phyloP scores from a whole-genome alignment of 2,888 invertebrate species.

The Lepas anatifera region DNA sequence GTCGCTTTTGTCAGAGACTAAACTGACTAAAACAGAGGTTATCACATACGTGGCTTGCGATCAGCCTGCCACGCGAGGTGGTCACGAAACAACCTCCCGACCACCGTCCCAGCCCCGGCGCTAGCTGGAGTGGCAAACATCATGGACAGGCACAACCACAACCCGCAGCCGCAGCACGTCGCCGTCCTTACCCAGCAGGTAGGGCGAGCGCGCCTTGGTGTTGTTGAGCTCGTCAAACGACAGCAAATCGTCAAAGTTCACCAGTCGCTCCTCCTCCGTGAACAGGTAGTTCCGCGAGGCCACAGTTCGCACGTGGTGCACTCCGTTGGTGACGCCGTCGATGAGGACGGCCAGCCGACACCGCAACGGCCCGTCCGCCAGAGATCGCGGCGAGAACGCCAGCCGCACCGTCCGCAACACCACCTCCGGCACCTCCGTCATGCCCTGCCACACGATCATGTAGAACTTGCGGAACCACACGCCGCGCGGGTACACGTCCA shows the following conservation, averaged over 20 bases:
- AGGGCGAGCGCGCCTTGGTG: constrained; percentile 28
- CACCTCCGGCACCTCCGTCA: constrained; percentile 44
- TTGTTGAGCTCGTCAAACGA: constrained; percentile 65
- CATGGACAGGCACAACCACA: background rate
- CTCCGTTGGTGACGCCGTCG: constrained; percentile 54
- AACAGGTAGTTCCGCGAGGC: constrained; percentile 60
- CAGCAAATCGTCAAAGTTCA: constrained; percentile 55
- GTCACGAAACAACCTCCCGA: no score
- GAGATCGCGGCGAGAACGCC: constrained; percentile 49
- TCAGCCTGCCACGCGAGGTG: no score
- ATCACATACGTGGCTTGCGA: background rate
- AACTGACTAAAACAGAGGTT: background rate
- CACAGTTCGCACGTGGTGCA: constrained; percentile 60
- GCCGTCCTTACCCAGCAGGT: background rate
- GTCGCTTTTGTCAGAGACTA: background rate
- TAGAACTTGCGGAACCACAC: constrained; percentile 74
- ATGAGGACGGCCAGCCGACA: constrained; percentile 34
- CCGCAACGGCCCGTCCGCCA: background rate
- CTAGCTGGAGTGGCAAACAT: background rate
- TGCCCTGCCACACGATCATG: constrained; percentile 54
- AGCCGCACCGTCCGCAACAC: constrained; percentile 70
- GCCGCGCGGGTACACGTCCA: constrained; percentile 66
- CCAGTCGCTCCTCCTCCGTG: constrained; percentile 51
- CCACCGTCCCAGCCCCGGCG: background rate
- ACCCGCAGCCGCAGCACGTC: background rate